These are phyloP conservation scores for Trachemys scripta DNA, from an alignment of 2,113 vertebrate species.

Conservation along the genomic window DNA sequence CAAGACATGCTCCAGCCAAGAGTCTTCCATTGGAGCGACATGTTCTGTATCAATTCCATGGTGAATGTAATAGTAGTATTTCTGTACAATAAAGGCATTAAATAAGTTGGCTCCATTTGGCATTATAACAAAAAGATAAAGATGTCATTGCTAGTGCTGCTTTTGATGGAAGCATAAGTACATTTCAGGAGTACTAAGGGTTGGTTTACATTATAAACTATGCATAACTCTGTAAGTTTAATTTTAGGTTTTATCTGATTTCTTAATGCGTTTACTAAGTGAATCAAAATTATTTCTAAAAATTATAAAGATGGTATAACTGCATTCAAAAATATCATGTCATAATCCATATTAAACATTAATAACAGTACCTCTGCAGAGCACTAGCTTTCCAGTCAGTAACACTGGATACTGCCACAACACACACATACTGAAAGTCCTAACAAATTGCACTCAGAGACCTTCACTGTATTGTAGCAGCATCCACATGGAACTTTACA, in stretches of 20 bases:
- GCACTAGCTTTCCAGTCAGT: not conserved
- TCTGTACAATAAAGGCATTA: slow-evolving; percentile 69
- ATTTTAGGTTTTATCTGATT: not conserved
- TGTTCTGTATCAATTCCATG: slow-evolving; percentile 85
- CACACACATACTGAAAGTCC: not conserved
- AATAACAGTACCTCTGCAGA: not conserved
- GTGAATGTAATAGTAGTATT: slow-evolving; percentile 85
- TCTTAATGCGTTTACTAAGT: not conserved
- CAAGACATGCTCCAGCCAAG: slow-evolving; percentile 84
- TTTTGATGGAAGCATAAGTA: slow-evolving; percentile 1
- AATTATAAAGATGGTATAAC: not conserved
- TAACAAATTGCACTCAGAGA: not conserved
- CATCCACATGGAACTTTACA: not conserved
- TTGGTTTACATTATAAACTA: not conserved
- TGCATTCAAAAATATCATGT: not conserved
- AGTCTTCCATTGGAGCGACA: slow-evolving; percentile 84
- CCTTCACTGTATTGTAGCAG: not conserved
- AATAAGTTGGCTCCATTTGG: not conserved
- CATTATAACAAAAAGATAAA: not conserved
- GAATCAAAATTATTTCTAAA: not conserved
- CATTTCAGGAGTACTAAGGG: not conserved
- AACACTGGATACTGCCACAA: not conserved
- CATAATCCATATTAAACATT: not conserved
- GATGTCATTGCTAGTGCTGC: not conserved
- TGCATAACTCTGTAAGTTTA: not conserved